These are phyloP conservation scores for Ammodramus savannarum DNA, from an alignment of 2,113 vertebrate genomes.

Conservation along the genomic window DNA sequence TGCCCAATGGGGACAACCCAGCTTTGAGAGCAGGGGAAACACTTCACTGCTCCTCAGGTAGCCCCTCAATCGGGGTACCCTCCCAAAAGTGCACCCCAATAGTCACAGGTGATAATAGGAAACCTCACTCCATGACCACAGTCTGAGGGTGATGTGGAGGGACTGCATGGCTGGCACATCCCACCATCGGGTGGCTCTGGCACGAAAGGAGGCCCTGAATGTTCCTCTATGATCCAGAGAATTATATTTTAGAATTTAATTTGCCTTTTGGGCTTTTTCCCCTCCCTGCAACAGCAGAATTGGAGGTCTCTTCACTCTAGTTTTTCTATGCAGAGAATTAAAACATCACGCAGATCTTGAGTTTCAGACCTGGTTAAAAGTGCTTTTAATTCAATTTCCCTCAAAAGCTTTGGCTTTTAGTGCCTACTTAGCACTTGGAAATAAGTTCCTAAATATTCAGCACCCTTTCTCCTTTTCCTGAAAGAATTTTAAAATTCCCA, in stretches of 20 bases:
- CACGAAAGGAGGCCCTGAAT: background rate
- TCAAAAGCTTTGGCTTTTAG: conserved; percentile 7
- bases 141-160: background rate
- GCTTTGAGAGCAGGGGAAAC: background rate
- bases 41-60: rapidly evolving
- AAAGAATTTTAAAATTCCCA: conserved; percentile 9
- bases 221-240: background rate
- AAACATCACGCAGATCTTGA: background rate
- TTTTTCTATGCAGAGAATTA: background rate
- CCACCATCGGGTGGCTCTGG: background rate
- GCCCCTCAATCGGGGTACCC: background rate
- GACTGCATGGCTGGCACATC: background rate
- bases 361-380: background rate
- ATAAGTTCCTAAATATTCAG: conserved; percentile 13
- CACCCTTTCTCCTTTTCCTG: background rate
- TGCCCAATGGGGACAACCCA: rapidly evolving
- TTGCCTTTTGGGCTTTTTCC: background rate
- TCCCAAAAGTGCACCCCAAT: background rate
- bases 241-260: background rate
- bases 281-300: background rate
- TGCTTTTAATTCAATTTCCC: background rate
- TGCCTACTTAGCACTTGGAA: background rate
- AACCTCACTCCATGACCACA: background rate
- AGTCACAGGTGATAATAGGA: background rate
- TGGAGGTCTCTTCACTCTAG: background rate